Percentiles rank a stretch among this genome's conserved stretches.
Conservation (phyloP, 2,113 vertebrate genomes). For the Oplegnathus fasciatus region DNA sequence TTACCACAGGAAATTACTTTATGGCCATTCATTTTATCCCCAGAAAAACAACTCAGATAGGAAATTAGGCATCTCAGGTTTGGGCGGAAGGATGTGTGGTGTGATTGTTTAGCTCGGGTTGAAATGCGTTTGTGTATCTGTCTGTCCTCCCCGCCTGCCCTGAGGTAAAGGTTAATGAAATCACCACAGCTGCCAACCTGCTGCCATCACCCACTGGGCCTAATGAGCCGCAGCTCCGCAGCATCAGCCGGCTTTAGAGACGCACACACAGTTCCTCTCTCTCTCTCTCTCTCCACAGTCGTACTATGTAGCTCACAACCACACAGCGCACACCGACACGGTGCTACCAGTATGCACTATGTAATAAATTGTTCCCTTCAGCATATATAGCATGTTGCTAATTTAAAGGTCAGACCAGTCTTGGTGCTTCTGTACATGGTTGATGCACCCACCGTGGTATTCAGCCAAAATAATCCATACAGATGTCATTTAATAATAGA, state of each 20-base stretch:
- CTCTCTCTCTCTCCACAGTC: background rate
- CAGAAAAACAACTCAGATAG: constrained; percentile 8
- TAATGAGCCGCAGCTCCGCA: constrained; percentile 75
- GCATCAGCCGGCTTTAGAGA: constrained; percentile 49
- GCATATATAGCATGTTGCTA: background rate
- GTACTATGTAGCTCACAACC: constrained; percentile 6
- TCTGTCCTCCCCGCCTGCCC: constrained; percentile 53
- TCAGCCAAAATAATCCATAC: background rate
- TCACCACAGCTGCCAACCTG: constrained; percentile 75
- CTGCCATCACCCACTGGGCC: constrained; percentile 73
- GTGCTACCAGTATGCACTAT: constrained; percentile 5
- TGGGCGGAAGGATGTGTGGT: constrained; percentile 10
- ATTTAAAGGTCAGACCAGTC: constrained; percentile 42
- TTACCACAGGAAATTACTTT: constrained; percentile 42
- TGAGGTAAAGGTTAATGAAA: constrained; percentile 82
- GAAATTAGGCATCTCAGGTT: constrained; percentile 22
- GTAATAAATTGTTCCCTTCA: constrained; percentile 7
- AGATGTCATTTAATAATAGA: constrained; percentile 1
- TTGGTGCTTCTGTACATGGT: background rate
- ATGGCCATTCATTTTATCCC: constrained; percentile 4
- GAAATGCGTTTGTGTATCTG: constrained; percentile 43
- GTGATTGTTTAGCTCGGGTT: constrained; percentile 46
- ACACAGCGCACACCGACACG: constrained; percentile 10
- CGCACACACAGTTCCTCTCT: constrained; percentile 4
- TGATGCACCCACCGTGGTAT: background rate